phyloP scores from a whole-genome alignment of 1,140 invertebrate species.

The Drosophila takahashii region DNA sequence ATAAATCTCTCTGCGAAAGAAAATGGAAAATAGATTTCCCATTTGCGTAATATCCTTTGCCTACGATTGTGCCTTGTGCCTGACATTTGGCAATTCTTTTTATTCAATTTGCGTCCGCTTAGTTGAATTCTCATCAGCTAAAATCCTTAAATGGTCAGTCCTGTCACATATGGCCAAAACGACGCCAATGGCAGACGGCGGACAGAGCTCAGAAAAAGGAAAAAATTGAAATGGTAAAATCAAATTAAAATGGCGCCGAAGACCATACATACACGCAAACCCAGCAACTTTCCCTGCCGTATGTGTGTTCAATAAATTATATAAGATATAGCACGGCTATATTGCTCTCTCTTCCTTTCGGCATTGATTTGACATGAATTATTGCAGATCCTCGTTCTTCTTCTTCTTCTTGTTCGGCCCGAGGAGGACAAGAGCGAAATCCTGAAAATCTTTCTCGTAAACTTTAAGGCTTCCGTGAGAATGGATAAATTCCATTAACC shows the following conservation, averaged over 20 bases:
- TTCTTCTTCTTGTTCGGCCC: neutral
- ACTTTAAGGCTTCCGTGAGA: slow-evolving; percentile 42
- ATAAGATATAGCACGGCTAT: slow-evolving; percentile 49
- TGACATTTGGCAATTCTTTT: slow-evolving; percentile 27
- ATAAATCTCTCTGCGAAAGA: neutral
- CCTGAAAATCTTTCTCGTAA: slow-evolving; percentile 37
- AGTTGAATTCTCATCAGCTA: slow-evolving; percentile 63
- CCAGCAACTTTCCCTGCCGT: slow-evolving; percentile 17
- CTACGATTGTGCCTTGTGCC: slow-evolving; percentile 11
- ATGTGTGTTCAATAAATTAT: slow-evolving; percentile 65
- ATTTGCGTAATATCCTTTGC: slow-evolving; percentile 2
- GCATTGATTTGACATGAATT: slow-evolving; percentile 75
- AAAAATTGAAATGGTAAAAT: slow-evolving; percentile 46
- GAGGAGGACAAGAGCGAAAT: slow-evolving; percentile 23
- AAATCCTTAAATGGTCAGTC: slow-evolving; percentile 64
- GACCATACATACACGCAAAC: slow-evolving; percentile 38
- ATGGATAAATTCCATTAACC: slow-evolving; percentile 65
- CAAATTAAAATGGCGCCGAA: slow-evolving; percentile 80
- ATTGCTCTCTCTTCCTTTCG: slow-evolving; percentile 44
- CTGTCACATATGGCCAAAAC: slow-evolving; percentile 68
- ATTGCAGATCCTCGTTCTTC: slow-evolving; percentile 56
- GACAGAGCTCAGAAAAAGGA: neutral
- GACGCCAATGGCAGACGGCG: slow-evolving; percentile 48
- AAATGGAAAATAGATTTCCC: slow-evolving; percentile 3
- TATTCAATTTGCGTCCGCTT: slow-evolving; percentile 40